Base-by-base conservation (phyloP, 2,797 vertebrate genomes). In the Distichodus sexfasciatus region DNA sequence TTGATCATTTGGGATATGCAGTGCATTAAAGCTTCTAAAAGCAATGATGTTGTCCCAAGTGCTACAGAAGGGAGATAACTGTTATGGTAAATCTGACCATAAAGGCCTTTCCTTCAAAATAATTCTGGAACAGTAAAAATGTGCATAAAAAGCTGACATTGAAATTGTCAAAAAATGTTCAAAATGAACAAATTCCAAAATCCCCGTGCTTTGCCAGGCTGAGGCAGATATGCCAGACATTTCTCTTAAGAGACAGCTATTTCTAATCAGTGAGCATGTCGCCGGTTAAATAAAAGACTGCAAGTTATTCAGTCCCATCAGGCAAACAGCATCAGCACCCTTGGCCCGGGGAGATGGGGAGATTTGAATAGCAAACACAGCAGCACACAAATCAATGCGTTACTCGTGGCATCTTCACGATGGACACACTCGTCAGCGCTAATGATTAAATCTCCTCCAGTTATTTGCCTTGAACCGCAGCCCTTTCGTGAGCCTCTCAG, bases 391-490 rank as follows among this genome's bases (percentile, higher is more conserved):
- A 68, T 71, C 47, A 64, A 68, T 76, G 47, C 44, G 17, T 35
- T 60, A 47, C 35, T 58, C 35, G 67, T 50, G 33, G 67, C 29
- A 50, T 38, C 35, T 29, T 60, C 24, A 68, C 44, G 26, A 75
- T 64, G 35, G 6, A 51, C 17, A 11, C 50, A 46, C 41, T 50
- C 26, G 17, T 3, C 14, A 43, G n/a, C 26, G 9, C 24, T 66
- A 74, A 71, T 77, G 47, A 76, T 71, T 60, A 60, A 40, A 59
- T 53, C 44, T 62, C 44, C 60, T 44, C 15, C 6, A 36, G 26
- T 21, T 41, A 43, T 65, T 74, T 12, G 3, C 54, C 62, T 82
- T 85, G 81, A 85, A 84, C 78, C 78, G 62, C 43, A 72, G 55
- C 38, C 26, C 66, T 77, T n/a, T 61, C 41, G 29, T 26, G 15